phyloP scores from a whole-genome alignment of 2,113 vertebrate genomes.

The Corythornis vintsioides region DNA sequence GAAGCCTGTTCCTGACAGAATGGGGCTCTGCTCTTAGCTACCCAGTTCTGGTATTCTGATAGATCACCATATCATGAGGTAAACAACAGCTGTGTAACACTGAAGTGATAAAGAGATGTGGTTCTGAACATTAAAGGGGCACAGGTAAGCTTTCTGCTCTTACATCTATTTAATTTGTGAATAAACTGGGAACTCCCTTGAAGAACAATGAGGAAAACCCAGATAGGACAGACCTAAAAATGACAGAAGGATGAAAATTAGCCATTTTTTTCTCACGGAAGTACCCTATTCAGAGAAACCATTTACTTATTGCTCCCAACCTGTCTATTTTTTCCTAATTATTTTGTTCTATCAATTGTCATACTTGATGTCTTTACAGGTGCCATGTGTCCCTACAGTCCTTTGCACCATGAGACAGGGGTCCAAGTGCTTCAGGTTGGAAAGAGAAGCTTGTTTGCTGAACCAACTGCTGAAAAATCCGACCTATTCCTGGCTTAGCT shows the following conservation, averaged over 20 bases:
- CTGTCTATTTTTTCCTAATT: not conserved
- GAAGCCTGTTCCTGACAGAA: not conserved
- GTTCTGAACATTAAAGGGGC: not conserved
- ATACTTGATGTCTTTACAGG: too few relatives aligned
- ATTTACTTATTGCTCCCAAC: not conserved
- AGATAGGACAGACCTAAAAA: not conserved
- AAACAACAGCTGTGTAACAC: not conserved
- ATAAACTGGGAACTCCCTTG: not conserved
- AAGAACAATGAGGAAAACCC: fast-evolving
- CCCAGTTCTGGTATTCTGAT: not conserved
- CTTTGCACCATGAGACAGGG: not conserved
- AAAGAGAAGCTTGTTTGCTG: not conserved
- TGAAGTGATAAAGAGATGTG: not conserved
- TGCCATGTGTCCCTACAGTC: not conserved
- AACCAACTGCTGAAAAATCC: not conserved
- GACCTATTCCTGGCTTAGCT: not conserved
- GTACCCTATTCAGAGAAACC: not conserved
- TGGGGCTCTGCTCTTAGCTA: not conserved
- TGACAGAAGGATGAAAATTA: not conserved
- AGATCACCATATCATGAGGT: not conserved
- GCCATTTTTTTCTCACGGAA: not conserved
- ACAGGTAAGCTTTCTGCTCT: not conserved
- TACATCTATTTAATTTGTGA: not conserved
- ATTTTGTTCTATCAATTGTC: not conserved
- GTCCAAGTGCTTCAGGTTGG: not conserved